These are phyloP conservation scores for Pelosia muscerda DNA, from an alignment of 2,888 invertebrate genomes.

Conservation along the genomic window DNA sequence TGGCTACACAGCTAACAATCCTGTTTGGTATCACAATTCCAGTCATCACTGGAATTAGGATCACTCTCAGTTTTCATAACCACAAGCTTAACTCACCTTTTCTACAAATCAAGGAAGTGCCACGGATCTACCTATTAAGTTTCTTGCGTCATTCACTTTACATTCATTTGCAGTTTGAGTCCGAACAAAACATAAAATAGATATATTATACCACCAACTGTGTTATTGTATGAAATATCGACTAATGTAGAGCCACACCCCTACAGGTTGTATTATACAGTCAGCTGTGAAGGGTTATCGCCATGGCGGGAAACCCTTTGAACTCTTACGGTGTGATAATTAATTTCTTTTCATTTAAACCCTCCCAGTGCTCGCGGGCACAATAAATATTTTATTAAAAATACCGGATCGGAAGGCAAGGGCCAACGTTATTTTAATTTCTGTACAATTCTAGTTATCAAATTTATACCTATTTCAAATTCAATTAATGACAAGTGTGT, in stretches of 20 bases:
- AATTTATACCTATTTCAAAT: background rate
- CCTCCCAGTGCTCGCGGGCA: constrained; percentile 25
- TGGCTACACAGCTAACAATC: too few species aligned
- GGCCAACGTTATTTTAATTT: background rate
- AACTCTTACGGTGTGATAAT: constrained; percentile 40
- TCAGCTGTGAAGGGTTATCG: constrained; percentile 33
- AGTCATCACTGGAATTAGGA: too few species aligned
- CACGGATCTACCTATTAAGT: too few species aligned
- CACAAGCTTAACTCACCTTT: too few species aligned
- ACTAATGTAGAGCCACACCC: constrained; percentile 23
- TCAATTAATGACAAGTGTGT: background rate
- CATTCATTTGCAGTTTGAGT: too few species aligned
- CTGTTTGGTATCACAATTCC: too few species aligned
- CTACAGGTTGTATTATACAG: constrained; percentile 30
- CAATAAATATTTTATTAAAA: constrained; percentile 40
- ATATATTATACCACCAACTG: background rate
- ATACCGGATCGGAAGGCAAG: constrained; percentile 19
- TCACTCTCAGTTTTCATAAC: too few species aligned
- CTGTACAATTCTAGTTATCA: background rate
- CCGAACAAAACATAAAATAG: too few species aligned
- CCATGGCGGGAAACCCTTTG: constrained; percentile 42
- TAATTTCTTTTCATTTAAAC: constrained; percentile 48
- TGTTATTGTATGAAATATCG: constrained; percentile 14
- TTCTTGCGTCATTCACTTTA: too few species aligned
- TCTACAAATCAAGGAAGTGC: too few species aligned